Conservation (phyloP, 2,113 vertebrate species). For the Arvicanthis niloticus region DNA sequence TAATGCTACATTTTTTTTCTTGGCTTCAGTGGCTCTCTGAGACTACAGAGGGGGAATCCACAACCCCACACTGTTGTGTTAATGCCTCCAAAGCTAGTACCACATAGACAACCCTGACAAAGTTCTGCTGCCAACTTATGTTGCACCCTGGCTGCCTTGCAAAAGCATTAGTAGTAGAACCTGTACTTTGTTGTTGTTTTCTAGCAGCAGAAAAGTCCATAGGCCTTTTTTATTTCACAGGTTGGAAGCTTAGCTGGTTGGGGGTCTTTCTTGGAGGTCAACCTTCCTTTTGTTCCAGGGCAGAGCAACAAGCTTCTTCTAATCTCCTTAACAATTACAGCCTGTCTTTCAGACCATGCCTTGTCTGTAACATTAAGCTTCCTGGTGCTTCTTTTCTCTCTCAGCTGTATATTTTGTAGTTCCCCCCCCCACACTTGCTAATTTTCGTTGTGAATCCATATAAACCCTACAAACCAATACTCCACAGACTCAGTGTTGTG, state of each 20-base stretch:
- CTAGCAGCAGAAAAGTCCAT: background rate
- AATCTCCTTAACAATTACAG: background rate
- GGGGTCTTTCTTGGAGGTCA: background rate
- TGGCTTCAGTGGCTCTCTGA: background rate
- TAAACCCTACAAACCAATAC: background rate
- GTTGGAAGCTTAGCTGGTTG: background rate
- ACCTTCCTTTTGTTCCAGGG: background rate
- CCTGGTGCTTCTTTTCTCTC: background rate
- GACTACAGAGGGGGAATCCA: fast-evolving
- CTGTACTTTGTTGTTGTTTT: background rate
- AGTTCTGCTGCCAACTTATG: background rate
- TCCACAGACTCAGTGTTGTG: background rate
- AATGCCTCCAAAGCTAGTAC: background rate
- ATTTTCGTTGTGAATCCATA: background rate
- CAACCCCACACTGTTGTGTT: fast-evolving
- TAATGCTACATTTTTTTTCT: background rate
- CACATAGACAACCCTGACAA: background rate
- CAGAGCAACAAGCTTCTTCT: background rate
- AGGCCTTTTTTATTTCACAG: background rate
- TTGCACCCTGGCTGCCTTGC: background rate
- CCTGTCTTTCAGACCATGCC: background rate
- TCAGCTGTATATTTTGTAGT: background rate
- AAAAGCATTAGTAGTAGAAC: background rate
- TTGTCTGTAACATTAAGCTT: background rate
- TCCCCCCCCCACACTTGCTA: background rate